phyloP scores from a whole-genome alignment of 2,888 invertebrate species.

The Sabatieria punctata region DNA sequence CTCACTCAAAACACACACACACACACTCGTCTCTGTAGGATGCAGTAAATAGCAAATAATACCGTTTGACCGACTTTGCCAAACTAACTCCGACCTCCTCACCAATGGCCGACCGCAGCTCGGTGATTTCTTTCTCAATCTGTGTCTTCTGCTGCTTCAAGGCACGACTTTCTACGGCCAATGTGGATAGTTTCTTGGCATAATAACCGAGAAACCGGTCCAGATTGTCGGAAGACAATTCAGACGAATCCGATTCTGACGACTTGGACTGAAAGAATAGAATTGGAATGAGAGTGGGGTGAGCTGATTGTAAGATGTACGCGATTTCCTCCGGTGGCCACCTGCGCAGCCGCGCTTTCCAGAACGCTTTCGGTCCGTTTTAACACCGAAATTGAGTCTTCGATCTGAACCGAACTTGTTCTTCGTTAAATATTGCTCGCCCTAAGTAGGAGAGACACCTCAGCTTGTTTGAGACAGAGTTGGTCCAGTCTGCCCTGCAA shows the following conservation, averaged over 20 bases:
- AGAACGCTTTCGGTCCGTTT: not conserved
- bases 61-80: too few species aligned
- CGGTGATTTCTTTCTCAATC: not conserved
- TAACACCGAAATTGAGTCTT: not conserved
- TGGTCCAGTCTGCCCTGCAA: too few species aligned
- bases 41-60: too few species aligned
- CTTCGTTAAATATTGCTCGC: too few species aligned
- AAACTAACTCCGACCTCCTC: too few species aligned
- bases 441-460: too few species aligned
- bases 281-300: not conserved
- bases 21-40: too few species aligned
- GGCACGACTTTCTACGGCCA: not conserved
- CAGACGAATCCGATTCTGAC: constrained; percentile 7
- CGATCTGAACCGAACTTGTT: not conserved
- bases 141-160: not conserved
- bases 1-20: constrained; percentile 9
- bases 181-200: constrained; percentile 8
- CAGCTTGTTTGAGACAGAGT: too few species aligned
- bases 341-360: not conserved
- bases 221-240: constrained; percentile 14
- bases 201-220: constrained; percentile 15
- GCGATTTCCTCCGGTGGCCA: not conserved
- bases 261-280: not conserved
- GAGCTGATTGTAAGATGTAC: not conserved
- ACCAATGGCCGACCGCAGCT: not conserved